Evolutionary conservation across 2,797 vertebrate species (phyloP).

Genomic region (Scolopax bukidnonensis): DNA sequence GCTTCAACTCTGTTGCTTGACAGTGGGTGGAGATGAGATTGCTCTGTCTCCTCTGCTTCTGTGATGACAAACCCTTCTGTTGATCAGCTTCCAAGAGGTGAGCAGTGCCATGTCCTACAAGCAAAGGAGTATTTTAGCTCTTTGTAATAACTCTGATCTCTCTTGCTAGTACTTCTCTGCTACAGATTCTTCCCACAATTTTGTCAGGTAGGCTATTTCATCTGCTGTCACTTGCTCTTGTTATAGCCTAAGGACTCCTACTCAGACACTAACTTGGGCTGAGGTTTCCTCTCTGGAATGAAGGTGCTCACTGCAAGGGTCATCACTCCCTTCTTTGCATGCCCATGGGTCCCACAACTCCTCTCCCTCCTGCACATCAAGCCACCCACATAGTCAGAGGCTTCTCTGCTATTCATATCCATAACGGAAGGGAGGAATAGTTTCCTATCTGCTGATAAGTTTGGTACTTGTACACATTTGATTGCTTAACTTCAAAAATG

Average conservation of each 20-base stretch:
- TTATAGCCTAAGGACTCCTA: neutral
- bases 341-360: rapidly evolving
- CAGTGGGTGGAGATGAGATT: neutral
- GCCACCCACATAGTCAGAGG: neutral
- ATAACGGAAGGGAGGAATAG: neutral
- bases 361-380: neutral
- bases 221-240: neutral
- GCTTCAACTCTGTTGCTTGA: neutral
- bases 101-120: rapidly evolving
- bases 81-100: neutral
- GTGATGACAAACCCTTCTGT: neutral
- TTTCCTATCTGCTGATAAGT: neutral
- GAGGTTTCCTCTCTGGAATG: neutral
- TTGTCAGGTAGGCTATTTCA: neutral
- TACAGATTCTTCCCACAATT: neutral
- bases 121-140: neutral
- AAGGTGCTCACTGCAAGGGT: neutral
- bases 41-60: neutral
- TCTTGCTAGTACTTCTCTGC: neutral
- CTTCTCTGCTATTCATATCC: neutral
- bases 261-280: neutral
- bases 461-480: neutral
- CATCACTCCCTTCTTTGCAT: neutral
- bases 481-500: neutral
- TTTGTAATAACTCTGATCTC: neutral